These are phyloP conservation scores for Todiramphus chloris DNA, from an alignment of 2,113 vertebrate species.

Conservation along the genomic window DNA sequence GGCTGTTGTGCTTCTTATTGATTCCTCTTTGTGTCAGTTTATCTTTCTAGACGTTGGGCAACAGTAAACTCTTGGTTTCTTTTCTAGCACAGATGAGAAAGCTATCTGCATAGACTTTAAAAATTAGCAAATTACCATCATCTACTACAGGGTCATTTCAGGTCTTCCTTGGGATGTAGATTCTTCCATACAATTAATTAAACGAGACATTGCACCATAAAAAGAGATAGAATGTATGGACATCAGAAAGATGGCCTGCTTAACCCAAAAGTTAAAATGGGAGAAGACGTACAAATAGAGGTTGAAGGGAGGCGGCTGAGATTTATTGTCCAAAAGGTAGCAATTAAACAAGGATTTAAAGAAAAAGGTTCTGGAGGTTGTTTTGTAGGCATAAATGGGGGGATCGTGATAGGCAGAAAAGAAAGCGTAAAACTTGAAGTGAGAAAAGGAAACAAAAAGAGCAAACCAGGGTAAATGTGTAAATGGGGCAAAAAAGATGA, in stretches of 20 bases:
- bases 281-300: not conserved
- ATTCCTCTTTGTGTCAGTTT: not conserved
- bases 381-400: not conserved
- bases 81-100: not conserved
- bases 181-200: not conserved
- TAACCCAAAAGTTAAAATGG: not conserved
- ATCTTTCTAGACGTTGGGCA: not conserved
- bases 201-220: not conserved
- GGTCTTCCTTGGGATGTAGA: not conserved
- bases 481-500: not conserved
- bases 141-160: not conserved
- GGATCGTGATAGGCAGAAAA: not conserved
- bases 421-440: fast-evolving
- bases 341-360: not conserved
- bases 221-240: not conserved
- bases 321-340: not conserved
- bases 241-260: not conserved
- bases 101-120: not conserved
- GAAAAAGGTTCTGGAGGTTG: not conserved
- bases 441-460: not conserved
- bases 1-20: not conserved
- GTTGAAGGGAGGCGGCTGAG: not conserved
- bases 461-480: not conserved
- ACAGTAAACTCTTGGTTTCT: not conserved
- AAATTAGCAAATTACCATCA: not conserved